Percentiles rank a stretch among this genome's conserved stretches.
These are phyloP conservation scores for Plumapathes pennacea DNA, from an alignment of 92 coral and sea anemone species.

Conservation along the genomic window DNA sequence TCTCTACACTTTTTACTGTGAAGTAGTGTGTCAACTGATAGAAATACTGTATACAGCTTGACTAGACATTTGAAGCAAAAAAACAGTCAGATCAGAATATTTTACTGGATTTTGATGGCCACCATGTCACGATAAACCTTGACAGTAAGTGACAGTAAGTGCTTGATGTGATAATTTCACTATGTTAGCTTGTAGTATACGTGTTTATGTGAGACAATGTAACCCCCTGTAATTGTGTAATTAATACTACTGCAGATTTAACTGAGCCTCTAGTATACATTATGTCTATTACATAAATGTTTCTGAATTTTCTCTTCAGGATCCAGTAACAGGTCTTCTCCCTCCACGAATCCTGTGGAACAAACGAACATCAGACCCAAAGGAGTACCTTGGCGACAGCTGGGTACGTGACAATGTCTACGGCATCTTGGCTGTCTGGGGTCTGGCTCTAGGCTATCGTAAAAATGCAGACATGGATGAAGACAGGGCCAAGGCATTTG, in stretches of 20 bases:
- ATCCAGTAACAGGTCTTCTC: slow-evolving; percentile 94
- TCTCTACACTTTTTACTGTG: no score
- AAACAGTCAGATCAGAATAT: no score
- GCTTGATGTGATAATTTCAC: no score
- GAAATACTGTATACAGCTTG: no score
- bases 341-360: slow-evolving; percentile 83
- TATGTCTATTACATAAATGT: no score
- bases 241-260: background rate
- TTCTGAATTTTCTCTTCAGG: slow-evolving; percentile 33
- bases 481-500: slow-evolving; percentile 92
- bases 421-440: slow-evolving; percentile 95
- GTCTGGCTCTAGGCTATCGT: slow-evolving; percentile 89
- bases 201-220: background rate
- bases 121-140: no score
- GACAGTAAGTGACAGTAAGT: no score
- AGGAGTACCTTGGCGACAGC: slow-evolving; percentile 76
- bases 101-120: no score
- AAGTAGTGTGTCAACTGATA: no score
- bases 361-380: slow-evolving; percentile 41
- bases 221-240: background rate
- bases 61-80: no score
- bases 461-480: slow-evolving; percentile 98
- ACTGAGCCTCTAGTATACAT: background rate
- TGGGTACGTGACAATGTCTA: slow-evolving; percentile 99
- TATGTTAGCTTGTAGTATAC: no score